phyloP scores from a whole-genome alignment of 2,888 invertebrate genomes.

The Parnassius glacialis region DNA sequence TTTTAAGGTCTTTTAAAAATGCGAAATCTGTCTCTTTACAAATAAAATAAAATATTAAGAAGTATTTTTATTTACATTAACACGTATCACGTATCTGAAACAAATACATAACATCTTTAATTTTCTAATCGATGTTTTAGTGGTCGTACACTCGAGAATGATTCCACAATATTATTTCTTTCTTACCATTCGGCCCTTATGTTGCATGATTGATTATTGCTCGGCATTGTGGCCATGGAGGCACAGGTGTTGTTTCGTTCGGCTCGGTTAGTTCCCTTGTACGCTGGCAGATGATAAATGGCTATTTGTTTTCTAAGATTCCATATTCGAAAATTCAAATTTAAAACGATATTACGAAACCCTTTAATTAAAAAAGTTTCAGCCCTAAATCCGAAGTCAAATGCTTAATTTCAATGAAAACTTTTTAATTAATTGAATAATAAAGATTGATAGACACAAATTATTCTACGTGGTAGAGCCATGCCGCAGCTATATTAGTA shows the following conservation, averaged over 20 bases:
- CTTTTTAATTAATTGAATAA: slow-evolving; percentile 4
- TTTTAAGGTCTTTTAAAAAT: too few relatives aligned
- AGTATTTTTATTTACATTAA: too few relatives aligned
- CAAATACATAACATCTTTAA: background rate
- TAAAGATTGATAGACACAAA: too few relatives aligned
- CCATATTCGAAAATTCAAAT: slow-evolving; percentile 9
- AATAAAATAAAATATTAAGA: too few relatives aligned
- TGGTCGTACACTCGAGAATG: slow-evolving; percentile 37
- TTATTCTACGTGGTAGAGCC: too few relatives aligned
- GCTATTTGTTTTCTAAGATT: slow-evolving; percentile 3
- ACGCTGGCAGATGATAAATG: slow-evolving; percentile 20
- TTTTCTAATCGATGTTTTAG: slow-evolving; percentile 13
- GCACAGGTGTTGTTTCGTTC: slow-evolving; percentile 19
- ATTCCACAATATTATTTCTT: slow-evolving; percentile 52
- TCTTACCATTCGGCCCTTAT: slow-evolving; percentile 39
- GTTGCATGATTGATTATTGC: slow-evolving; percentile 53
- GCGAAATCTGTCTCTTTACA: too few relatives aligned
- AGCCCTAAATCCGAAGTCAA: background rate
- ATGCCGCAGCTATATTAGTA: too few relatives aligned
- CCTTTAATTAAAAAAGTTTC: slow-evolving; percentile 17
- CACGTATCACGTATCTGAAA: too few relatives aligned
- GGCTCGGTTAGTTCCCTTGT: slow-evolving; percentile 2
- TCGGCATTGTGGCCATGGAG: slow-evolving; percentile 14
- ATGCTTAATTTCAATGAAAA: background rate
- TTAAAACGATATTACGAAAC: slow-evolving; percentile 1